phyloP scores from a whole-genome alignment of 1,140 invertebrate species.

The Acyrthosiphon pisum region DNA sequence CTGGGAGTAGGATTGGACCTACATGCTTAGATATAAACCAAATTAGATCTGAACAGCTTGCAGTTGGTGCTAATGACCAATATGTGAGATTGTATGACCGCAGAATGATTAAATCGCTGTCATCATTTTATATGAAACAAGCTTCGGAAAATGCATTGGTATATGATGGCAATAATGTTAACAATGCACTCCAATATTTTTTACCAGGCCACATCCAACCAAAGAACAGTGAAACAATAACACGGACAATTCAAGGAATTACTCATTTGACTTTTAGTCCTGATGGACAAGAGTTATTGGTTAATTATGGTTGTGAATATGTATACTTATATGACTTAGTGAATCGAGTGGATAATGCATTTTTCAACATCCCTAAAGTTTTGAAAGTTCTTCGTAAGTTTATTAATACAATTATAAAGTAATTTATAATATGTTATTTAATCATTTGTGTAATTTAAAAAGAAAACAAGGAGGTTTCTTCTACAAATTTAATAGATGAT shows the following conservation, averaged over 20 bases:
- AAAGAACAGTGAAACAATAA: not conserved
- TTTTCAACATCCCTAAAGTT: constrained; percentile 59
- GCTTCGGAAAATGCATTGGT: not conserved
- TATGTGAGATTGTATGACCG: too few species aligned
- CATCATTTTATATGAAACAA: not conserved
- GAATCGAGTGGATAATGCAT: constrained; percentile 23
- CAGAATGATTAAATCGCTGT: not conserved
- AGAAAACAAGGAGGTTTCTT: constrained; percentile 37
- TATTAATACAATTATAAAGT: not conserved
- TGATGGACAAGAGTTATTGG: constrained; percentile 89
- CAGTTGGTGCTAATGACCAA: too few species aligned
- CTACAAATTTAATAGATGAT: not conserved
- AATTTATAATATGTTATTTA: not conserved
- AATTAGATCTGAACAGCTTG: too few species aligned
- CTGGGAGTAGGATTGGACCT: too few species aligned
- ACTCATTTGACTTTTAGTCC: constrained; percentile 93
- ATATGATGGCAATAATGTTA: constrained; percentile 54
- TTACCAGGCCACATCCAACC: constrained; percentile 68
- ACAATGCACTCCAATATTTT: constrained; percentile 78
- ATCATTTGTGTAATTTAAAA: constrained; percentile 47
- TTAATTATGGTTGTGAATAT: constrained; percentile 94
- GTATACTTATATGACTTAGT: constrained; percentile 71
- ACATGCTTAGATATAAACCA: too few species aligned
- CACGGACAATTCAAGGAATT: constrained; percentile 62
- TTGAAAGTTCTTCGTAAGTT: not conserved